Percentiles rank a stretch among this genome's conserved stretches.
Conservation (phyloP, 1,140 invertebrate genomes). For the Drosophila paulistorum region DNA sequence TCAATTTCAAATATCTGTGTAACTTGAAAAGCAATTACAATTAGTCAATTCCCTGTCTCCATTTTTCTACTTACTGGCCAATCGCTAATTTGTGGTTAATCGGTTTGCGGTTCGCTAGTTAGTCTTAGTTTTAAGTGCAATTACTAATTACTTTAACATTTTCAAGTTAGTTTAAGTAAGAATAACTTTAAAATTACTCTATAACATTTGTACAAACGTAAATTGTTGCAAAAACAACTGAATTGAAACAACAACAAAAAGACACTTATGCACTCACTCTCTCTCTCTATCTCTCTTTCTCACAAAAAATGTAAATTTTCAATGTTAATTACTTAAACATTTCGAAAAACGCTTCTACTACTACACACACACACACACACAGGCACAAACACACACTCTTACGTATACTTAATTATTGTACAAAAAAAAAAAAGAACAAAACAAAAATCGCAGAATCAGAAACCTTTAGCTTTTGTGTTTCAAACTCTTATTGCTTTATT, state of each 20-base stretch:
- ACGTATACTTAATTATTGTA: too few relatives aligned
- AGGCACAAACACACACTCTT: too few relatives aligned
- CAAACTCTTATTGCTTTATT: slow-evolving; percentile 43
- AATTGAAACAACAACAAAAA: not conserved
- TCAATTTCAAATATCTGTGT: too few relatives aligned
- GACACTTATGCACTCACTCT: not conserved
- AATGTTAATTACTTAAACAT: not conserved
- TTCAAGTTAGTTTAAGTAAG: not conserved
- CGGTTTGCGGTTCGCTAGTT: not conserved
- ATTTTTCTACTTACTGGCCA: too few relatives aligned
- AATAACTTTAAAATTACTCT: not conserved
- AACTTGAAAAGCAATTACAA: too few relatives aligned
- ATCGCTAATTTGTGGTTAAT: too few relatives aligned
- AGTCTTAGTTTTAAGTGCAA: not conserved
- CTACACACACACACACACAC: not conserved
- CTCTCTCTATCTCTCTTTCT: not conserved
- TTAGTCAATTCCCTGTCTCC: too few relatives aligned
- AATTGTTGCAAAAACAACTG: not conserved
- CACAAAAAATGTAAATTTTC: not conserved
- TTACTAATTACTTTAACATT: not conserved
- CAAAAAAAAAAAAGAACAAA: too few relatives aligned
- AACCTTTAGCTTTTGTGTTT: not conserved
- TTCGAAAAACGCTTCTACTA: too few relatives aligned
- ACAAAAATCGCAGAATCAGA: slow-evolving; percentile 1
- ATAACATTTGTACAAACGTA: slow-evolving; percentile 3